Evolutionary conservation across 2,113 vertebrate genomes (phyloP), one percentile per base, ranked within the genome.

Genomic region (Toxostoma redivivum): DNA sequence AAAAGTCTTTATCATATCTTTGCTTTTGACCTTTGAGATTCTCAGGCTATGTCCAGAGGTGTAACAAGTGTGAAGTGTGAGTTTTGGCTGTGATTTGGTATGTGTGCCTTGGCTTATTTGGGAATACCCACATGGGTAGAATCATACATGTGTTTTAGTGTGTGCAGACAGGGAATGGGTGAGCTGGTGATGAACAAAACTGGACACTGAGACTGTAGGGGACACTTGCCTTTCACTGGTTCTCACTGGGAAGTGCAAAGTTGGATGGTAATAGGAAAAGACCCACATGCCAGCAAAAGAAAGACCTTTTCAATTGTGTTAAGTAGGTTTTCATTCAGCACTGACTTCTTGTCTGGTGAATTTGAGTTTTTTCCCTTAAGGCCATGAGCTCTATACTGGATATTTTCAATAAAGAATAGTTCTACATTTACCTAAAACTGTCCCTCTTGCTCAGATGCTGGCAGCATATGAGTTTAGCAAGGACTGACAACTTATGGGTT

Each of bases 351-450:
- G 12, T 76, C 37, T 79, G 24, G 24, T 50, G 14, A 69, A 33
- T 76, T 73, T 23, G 33, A 50, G 0, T 37, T 73, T 28, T 47
- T 22, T 16, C 44, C 25, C 51, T 67, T 12, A 65, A 76, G 50
- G 61, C 69, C 15, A 4, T 1, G 1, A 60, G 24, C 11, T 10
- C 25, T 12, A 2, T 53, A 23, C 5, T 21, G 12, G 9, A 7
- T 77, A 27, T 22, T 69, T 95, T 69, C 28, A 54, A 3, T 66
- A n/a, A 61, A 28, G 28, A 58, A 8, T 27, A 35, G 12, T 66
- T 53, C 30, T 50, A 86, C 24, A 5, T 85, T 67, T 79, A 42
- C 60, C 25, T 78, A 30, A 58, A 77, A n/a, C 47, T 37, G 60
- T 51, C 16, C 16, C 11, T 86, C 37, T 51, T 71, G 37, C 38